Evolutionary conservation across 2,888 invertebrate genomes (phyloP).

Genomic region (Eugnorisma glareosa): DNA sequence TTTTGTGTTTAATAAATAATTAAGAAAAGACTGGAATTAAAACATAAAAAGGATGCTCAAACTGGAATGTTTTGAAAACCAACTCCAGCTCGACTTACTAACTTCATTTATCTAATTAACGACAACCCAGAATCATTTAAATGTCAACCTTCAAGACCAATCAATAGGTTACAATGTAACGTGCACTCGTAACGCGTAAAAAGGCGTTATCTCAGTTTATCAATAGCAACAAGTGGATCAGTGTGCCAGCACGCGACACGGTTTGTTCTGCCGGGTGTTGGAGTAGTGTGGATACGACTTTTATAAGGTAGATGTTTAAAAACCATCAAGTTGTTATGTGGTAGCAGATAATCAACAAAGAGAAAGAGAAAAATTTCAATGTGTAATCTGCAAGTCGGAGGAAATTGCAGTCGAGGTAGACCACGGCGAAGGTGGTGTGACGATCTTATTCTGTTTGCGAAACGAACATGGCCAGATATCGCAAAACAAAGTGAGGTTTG

Average conservation of each 20-base stretch:
- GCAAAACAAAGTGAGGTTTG: neutral
- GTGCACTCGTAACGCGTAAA: slow-evolving; percentile 33
- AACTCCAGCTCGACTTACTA: neutral
- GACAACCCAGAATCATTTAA: neutral
- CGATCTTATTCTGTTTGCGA: neutral
- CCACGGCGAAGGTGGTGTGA: neutral
- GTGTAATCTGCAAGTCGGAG: neutral
- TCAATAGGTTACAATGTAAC: slow-evolving; percentile 32
- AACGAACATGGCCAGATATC: neutral
- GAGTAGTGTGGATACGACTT: slow-evolving; percentile 70
- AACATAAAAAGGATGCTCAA: neutral
- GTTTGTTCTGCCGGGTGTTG: slow-evolving; percentile 56
- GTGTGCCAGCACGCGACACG: slow-evolving; percentile 79
- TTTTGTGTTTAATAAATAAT: too few species aligned
- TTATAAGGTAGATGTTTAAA: neutral
- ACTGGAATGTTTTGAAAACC: neutral
- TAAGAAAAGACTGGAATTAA: too few species aligned
- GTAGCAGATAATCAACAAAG: neutral
- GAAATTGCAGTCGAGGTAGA: neutral
- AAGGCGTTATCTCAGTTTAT: slow-evolving; percentile 60
- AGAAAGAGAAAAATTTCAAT: neutral
- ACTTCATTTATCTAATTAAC: neutral
- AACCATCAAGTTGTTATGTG: neutral
- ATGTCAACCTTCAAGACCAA: neutral
- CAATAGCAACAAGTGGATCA: slow-evolving; percentile 75